phyloP scores from a whole-genome alignment of 2,888 invertebrate genomes.

The Brachylomia viminalis region DNA sequence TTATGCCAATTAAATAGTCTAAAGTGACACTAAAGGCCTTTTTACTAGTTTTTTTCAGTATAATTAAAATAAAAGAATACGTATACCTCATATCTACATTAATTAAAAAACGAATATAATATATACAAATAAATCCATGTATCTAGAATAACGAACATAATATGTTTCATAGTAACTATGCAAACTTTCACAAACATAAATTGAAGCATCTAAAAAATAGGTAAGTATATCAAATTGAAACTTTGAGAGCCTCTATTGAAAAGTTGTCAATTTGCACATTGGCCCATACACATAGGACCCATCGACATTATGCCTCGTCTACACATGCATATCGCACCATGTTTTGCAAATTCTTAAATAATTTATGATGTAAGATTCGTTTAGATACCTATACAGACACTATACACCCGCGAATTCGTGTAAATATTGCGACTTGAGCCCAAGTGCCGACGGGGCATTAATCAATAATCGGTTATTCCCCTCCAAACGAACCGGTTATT shows the following conservation, averaged over 20 bases:
- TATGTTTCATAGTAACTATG: no score
- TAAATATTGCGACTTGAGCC: background rate
- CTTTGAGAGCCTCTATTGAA: no score
- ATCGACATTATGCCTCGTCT: background rate
- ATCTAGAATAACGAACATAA: no score
- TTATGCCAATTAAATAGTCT: slow-evolving; percentile 7
- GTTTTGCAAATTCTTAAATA: background rate
- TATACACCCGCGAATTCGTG: background rate
- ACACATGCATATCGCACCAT: background rate
- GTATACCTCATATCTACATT: background rate
- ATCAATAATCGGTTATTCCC: slow-evolving; percentile 1
- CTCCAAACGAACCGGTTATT: background rate
- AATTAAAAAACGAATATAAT: no score
- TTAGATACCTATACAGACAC: background rate
- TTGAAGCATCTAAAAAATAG: no score
- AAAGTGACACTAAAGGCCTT: slow-evolving; percentile 5
- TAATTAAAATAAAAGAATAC: slow-evolving; percentile 5
- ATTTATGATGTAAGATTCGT: background rate
- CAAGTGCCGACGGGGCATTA: background rate
- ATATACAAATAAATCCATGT: no score
- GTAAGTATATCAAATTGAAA: no score
- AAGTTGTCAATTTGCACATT: no score
- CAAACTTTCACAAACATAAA: no score
- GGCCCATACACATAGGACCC: no score
- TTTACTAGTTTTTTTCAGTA: slow-evolving; percentile 7